Percentiles rank a stretch among this genome's conserved stretches.
Evolutionary conservation across 2,888 invertebrate genomes (phyloP).

Genomic region (Trissoscelio sp.): DNA sequence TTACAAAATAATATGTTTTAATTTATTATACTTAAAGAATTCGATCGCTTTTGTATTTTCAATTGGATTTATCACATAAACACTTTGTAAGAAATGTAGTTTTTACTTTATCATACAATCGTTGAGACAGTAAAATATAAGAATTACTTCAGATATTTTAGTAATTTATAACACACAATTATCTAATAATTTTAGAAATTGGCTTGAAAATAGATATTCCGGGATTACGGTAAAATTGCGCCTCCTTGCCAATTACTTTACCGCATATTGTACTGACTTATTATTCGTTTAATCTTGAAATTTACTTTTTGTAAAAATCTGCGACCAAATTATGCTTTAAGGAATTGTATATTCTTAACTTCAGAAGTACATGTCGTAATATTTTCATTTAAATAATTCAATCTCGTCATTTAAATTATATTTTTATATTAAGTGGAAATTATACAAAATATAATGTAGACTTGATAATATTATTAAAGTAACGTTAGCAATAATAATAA

Average conservation of each 20-base stretch:
- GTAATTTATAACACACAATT: slow-evolving; percentile 30
- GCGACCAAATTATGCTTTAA: background rate
- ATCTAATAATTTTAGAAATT: slow-evolving; percentile 38
- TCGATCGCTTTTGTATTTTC: background rate
- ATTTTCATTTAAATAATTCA: too few relatives aligned
- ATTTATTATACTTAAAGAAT: too few relatives aligned
- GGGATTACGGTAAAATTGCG: slow-evolving; percentile 37
- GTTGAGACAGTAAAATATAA: background rate
- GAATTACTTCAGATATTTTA: background rate
- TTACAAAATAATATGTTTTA: background rate
- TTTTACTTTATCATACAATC: background rate
- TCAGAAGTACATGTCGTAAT: background rate
- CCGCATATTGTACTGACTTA: slow-evolving; percentile 7
- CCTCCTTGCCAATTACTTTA: slow-evolving; percentile 43
- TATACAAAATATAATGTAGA: background rate
- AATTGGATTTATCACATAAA: background rate
- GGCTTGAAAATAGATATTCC: slow-evolving; percentile 42
- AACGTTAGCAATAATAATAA: background rate
- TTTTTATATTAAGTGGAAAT: too few relatives aligned
- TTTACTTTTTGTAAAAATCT: background rate
- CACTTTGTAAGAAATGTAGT: background rate
- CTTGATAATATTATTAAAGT: background rate
- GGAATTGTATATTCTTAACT: too few relatives aligned
- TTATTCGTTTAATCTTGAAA: slow-evolving; percentile 16
- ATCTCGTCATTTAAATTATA: too few relatives aligned